Conservation (phyloP, 1,140 invertebrate genomes). For the Drosophila micromelanica region DNA sequence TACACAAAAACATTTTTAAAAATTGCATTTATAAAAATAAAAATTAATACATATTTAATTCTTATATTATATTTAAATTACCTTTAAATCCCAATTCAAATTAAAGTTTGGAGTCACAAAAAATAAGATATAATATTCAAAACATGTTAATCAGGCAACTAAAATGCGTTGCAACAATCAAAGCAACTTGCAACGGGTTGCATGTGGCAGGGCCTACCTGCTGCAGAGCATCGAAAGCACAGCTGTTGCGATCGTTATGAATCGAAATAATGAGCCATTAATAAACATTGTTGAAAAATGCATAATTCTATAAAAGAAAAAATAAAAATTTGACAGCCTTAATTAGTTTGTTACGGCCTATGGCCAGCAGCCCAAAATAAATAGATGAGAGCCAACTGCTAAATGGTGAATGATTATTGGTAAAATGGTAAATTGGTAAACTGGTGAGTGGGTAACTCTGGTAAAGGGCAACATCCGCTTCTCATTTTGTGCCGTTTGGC, state of each 20-base stretch:
- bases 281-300: slow-evolving; percentile 34
- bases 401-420: background rate
- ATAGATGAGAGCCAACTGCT: slow-evolving; percentile 43
- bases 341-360: slow-evolving; percentile 52
- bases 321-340: slow-evolving; percentile 47
- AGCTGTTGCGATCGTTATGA: slow-evolving; percentile 30
- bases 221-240: slow-evolving; percentile 3
- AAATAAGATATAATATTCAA: too few relatives aligned
- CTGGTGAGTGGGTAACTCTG: slow-evolving; percentile 11
- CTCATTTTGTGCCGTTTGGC: slow-evolving; percentile 9
- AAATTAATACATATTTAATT: too few relatives aligned
- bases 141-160: too few relatives aligned
- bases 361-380: too few relatives aligned
- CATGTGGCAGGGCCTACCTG: slow-evolving; percentile 18
- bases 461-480: slow-evolving; percentile 50
- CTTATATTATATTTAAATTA: too few relatives aligned
- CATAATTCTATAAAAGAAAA: slow-evolving; percentile 43
- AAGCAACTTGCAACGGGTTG: background rate
- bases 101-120: too few relatives aligned
- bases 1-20: too few relatives aligned
- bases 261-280: slow-evolving; percentile 3
- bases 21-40: too few relatives aligned
- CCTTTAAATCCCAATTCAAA: too few relatives aligned
- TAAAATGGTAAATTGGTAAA: background rate
- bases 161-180: too few relatives aligned